These are phyloP conservation scores for Frankliniella intonsa DNA, from an alignment of 2,888 invertebrate genomes.

Conservation along the genomic window DNA sequence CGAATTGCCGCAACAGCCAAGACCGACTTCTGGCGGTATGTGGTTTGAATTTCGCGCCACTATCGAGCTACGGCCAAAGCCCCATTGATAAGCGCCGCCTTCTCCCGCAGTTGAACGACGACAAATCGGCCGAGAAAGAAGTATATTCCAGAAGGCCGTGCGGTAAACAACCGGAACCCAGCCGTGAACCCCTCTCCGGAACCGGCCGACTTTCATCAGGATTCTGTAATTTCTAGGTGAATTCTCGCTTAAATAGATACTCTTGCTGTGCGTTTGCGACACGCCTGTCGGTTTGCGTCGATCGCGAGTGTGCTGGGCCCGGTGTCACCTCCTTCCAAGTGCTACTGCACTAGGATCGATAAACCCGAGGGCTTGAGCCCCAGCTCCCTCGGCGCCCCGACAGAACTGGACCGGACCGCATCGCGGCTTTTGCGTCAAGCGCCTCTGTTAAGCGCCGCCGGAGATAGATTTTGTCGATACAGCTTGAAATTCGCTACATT, in stretches of 20 bases:
- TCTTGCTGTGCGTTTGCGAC: background rate
- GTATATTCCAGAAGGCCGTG: background rate
- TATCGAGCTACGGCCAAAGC: background rate
- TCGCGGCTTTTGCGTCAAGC: background rate
- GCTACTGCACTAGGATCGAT: background rate
- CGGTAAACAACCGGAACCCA: slow-evolving; percentile 17
- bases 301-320: background rate
- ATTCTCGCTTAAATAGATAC: background rate
- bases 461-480: background rate
- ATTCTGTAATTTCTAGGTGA: background rate
- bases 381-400: too few relatives aligned
- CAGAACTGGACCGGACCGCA: too few relatives aligned
- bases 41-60: too few relatives aligned
- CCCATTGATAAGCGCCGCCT: background rate
- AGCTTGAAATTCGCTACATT: background rate
- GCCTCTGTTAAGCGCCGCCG: background rate
- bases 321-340: background rate
- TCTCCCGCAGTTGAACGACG: too few relatives aligned
- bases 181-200: background rate
- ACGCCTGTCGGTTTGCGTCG: background rate
- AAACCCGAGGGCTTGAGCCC: background rate
- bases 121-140: background rate
- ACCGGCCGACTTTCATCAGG: slow-evolving; percentile 17
- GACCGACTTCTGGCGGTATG: too few relatives aligned
- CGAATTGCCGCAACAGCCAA: too few relatives aligned